Percentiles rank a stretch among this genome's conserved stretches.
These are phyloP conservation scores for Agrochola lota DNA, from an alignment of 2,888 invertebrate genomes.

Conservation along the genomic window DNA sequence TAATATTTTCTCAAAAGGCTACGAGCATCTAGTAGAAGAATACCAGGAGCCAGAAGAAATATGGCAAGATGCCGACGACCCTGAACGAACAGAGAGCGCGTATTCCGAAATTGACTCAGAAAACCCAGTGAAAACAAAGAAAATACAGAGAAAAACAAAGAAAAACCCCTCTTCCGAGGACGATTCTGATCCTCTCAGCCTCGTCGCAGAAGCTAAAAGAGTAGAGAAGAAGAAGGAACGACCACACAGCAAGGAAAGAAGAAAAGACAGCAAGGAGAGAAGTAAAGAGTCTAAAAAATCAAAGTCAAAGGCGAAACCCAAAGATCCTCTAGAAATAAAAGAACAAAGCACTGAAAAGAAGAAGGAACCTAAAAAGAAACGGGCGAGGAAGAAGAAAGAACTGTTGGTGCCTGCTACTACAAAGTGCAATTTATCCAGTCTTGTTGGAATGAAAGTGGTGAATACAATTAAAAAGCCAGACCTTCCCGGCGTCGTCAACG, in stretches of 20 bases:
- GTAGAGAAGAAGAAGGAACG: constrained; percentile 79
- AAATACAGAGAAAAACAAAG: constrained; percentile 75
- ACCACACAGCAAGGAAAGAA: constrained; percentile 81
- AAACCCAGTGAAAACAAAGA: constrained; percentile 68
- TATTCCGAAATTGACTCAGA: constrained; percentile 66
- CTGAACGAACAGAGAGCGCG: constrained; percentile 72
- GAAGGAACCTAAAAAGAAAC: constrained; percentile 61
- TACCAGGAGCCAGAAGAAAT: constrained; percentile 81
- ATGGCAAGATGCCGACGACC: constrained; percentile 75
- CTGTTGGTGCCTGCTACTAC: constrained; percentile 30
- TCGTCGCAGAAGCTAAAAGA: constrained; percentile 73
- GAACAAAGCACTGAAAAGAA: constrained; percentile 62
- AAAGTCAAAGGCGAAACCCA: constrained; percentile 59
- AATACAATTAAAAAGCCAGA: constrained; percentile 58
- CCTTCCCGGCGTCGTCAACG: constrained; percentile 19
- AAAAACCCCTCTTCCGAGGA: constrained; percentile 69
- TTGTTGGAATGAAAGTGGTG: constrained; percentile 81
- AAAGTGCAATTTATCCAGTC: constrained; percentile 72
- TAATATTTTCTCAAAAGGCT: constrained; percentile 76
- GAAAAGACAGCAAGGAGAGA: constrained; percentile 81
- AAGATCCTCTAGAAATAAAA: constrained; percentile 61
- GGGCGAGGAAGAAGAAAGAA: constrained; percentile 66
- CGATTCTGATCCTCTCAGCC: constrained; percentile 81
- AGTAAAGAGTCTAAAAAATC: constrained; percentile 71
- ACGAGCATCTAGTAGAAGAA: constrained; percentile 87